phyloP scores from a whole-genome alignment of 2,113 vertebrate genomes.

The Mastomys natalensis region DNA sequence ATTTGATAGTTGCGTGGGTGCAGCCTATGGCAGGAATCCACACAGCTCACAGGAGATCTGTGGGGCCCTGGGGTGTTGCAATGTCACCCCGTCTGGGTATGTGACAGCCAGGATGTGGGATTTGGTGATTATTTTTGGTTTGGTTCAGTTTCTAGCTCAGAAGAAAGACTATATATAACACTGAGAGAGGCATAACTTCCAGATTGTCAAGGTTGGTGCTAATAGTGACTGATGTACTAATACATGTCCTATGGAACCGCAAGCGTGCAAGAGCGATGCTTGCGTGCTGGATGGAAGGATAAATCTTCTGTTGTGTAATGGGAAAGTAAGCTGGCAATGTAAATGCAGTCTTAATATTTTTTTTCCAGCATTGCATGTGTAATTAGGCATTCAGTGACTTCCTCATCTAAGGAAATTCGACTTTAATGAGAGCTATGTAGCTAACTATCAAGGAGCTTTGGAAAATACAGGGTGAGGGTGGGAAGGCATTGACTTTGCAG shows the following conservation, averaged over 20 bases:
- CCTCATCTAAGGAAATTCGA: constrained; percentile 71
- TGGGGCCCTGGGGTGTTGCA: constrained; percentile 70
- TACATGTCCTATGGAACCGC: constrained; percentile 39
- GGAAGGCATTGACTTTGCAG: constrained; percentile 66
- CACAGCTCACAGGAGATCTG: constrained; percentile 75
- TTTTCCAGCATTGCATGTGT: constrained; percentile 68
- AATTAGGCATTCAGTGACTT: constrained; percentile 72
- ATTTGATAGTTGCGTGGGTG: constrained; percentile 73
- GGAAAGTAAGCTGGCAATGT: constrained; percentile 60
- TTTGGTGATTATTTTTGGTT: constrained; percentile 83
- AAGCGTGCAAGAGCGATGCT: constrained; percentile 45
- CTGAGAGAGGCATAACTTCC: constrained; percentile 72
- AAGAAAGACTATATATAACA: constrained; percentile 77
- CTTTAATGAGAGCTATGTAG: constrained; percentile 71
- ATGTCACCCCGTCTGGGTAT: constrained; percentile 77
- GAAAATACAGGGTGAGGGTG: constrained; percentile 66
- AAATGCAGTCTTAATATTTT: constrained; percentile 56
- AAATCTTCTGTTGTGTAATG: constrained; percentile 67
- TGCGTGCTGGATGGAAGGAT: constrained; percentile 46
- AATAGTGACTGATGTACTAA: constrained; percentile 68
- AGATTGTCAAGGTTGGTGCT: constrained; percentile 64
- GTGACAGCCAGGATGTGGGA: constrained; percentile 81
- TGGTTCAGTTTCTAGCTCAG: constrained; percentile 71
- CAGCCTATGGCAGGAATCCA: constrained; percentile 73
- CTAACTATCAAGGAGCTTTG: constrained; percentile 70